phyloP scores from a whole-genome alignment of 2,113 vertebrate species.

The Scortum barcoo region DNA sequence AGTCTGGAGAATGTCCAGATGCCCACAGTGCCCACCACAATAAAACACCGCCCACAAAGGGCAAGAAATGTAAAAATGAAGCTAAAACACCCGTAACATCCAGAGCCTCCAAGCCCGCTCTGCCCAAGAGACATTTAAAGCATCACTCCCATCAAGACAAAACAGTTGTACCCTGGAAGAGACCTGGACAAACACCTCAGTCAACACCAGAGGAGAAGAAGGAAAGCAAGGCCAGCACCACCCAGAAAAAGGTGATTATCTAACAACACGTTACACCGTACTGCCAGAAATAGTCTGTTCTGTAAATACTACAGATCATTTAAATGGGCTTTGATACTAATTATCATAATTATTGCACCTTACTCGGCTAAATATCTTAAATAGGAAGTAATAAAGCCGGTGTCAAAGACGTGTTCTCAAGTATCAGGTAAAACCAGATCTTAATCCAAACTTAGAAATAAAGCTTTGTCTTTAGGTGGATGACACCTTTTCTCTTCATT shows the following conservation, averaged over 20 bases:
- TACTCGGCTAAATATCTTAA: not conserved
- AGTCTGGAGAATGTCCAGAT: not conserved
- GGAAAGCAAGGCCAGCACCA: conserved; percentile 7
- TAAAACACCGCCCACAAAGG: not conserved
- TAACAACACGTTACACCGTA: not conserved
- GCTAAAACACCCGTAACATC: conserved; percentile 5
- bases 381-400: not conserved
- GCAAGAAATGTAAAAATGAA: conserved; percentile 1
- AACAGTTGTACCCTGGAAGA: conserved; percentile 77
- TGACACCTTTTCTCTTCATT: not conserved
- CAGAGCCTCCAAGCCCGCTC: conserved; percentile 39
- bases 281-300: not conserved
- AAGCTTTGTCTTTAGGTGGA: not conserved
- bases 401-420: too few species aligned
- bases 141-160: conserved; percentile 55
- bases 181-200: conserved; percentile 5
- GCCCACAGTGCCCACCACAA: not conserved
- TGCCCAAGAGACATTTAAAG: conserved; percentile 55
- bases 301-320: not conserved
- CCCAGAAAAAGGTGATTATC: conserved; percentile 80
- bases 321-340: not conserved
- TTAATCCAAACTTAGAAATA: not conserved
- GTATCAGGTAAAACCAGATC: not conserved
- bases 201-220: not conserved
- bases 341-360: too few species aligned